A percentile compares a stretch with the other conserved stretches of the same genome.
Evolutionary conservation across 1,140 invertebrate genomes (phyloP).

Genomic region (Lepidostoma basale): DNA sequence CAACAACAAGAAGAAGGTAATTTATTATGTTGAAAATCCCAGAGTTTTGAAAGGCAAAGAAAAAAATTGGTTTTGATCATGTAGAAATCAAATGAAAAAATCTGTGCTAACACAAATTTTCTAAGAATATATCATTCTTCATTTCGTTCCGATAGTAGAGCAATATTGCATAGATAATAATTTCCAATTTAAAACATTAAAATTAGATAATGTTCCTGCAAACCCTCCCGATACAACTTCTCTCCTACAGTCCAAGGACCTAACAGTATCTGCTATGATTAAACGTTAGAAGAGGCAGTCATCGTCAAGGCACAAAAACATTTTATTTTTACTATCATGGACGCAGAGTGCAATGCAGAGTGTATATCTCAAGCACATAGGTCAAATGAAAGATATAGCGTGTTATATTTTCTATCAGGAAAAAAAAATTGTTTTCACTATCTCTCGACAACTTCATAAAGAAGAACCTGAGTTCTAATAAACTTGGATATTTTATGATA

Average conservation of each 20-base stretch:
- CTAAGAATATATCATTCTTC: background rate
- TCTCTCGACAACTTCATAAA: no score
- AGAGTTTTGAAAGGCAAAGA: background rate
- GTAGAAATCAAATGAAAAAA: background rate
- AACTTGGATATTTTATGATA: no score
- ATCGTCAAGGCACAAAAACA: no score
- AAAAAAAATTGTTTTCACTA: no score
- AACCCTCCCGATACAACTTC: background rate
- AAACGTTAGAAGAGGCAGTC: no score
- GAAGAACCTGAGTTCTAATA: no score
- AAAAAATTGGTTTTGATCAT: background rate
- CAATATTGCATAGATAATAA: background rate
- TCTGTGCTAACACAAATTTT: background rate
- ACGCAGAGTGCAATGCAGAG: no score
- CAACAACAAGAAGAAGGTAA: background rate
- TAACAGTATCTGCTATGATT: background rate
- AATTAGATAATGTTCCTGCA: background rate
- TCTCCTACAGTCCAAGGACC: background rate
- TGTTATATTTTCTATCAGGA: no score
- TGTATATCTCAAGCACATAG: no score
- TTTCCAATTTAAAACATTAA: background rate
- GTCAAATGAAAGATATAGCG: no score
- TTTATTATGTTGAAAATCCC: conserved; percentile 1
- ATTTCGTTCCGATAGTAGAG: background rate
- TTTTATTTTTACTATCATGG: no score